phyloP scores from a whole-genome alignment of 2,113 vertebrate species.

The Acrocephalus kingi region DNA sequence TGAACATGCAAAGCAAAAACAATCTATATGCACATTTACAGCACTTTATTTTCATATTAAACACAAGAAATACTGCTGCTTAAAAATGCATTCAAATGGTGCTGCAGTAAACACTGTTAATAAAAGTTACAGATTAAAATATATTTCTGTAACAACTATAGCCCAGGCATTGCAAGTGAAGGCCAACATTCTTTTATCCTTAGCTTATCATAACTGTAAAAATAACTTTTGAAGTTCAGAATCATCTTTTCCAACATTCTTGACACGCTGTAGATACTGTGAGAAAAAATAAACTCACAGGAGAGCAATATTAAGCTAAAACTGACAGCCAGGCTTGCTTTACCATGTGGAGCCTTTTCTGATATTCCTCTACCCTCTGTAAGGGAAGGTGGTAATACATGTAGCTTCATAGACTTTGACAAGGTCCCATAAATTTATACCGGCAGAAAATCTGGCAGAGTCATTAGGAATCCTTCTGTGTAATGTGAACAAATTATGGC shows the following conservation, averaged over 20 bases:
- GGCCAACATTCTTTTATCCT: slow-evolving; percentile 36
- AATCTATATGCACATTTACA: background rate
- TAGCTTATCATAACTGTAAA: slow-evolving; percentile 28
- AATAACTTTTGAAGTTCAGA: slow-evolving; percentile 23
- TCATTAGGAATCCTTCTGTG: background rate
- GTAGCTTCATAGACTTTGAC: background rate
- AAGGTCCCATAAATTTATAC: background rate
- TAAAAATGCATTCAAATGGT: background rate
- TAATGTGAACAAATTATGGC: background rate
- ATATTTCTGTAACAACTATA: background rate
- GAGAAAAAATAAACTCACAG: slow-evolving; percentile 56
- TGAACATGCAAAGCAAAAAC: background rate
- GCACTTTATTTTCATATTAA: background rate
- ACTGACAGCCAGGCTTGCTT: background rate
- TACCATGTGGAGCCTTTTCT: background rate
- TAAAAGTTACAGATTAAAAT: background rate
- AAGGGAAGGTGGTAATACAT: background rate
- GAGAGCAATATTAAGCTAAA: slow-evolving; percentile 23
- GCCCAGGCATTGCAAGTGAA: background rate
- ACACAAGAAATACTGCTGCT: background rate
- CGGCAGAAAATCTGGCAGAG: background rate
- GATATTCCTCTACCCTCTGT: background rate
- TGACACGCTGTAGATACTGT: slow-evolving; percentile 9
- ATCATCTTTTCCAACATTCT: slow-evolving; percentile 53
- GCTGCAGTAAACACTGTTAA: background rate